phyloP scores from a whole-genome alignment of 23 tunicate species.

The Trididemnum nubilum region DNA sequence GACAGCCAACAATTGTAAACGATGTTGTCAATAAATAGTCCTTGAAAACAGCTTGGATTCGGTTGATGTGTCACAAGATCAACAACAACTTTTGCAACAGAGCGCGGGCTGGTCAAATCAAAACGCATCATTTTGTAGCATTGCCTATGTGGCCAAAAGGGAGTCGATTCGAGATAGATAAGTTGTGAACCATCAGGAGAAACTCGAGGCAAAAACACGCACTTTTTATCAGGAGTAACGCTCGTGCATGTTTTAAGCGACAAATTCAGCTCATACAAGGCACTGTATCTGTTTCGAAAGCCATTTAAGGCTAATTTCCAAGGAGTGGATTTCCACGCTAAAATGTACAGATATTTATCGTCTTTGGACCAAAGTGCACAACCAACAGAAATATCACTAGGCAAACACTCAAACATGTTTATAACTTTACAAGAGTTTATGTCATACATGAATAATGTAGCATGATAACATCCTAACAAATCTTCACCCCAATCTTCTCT shows the following conservation, averaged over 20 bases:
- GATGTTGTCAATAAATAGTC: constrained; percentile 42
- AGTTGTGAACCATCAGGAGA: constrained; percentile 48
- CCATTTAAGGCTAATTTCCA: constrained; percentile 63
- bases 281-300: constrained; percentile 48
- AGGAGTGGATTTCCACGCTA: constrained; percentile 63
- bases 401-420: constrained; percentile 29
- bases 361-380: constrained; percentile 60
- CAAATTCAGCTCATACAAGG: constrained; percentile 16
- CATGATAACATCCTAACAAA: constrained; percentile 31
- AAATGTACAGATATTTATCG: constrained; percentile 36
- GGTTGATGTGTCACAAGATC: constrained; percentile 42
- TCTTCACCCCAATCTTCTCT: constrained; percentile 88
- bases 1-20: constrained; percentile 35
- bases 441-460: constrained; percentile 67
- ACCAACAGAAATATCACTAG: constrained; percentile 37
- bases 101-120: neutral
- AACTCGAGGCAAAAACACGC: constrained; percentile 53
- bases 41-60: constrained; percentile 40
- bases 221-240: constrained; percentile 18
- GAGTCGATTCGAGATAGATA: constrained; percentile 50
- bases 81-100: constrained; percentile 18
- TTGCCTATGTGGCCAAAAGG: constrained; percentile 73
- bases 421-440: constrained; percentile 22
- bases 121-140: constrained; percentile 54
- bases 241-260: neutral